Conservation (phyloP, 2,797 vertebrate genomes). For the Merluccius polli region DNA sequence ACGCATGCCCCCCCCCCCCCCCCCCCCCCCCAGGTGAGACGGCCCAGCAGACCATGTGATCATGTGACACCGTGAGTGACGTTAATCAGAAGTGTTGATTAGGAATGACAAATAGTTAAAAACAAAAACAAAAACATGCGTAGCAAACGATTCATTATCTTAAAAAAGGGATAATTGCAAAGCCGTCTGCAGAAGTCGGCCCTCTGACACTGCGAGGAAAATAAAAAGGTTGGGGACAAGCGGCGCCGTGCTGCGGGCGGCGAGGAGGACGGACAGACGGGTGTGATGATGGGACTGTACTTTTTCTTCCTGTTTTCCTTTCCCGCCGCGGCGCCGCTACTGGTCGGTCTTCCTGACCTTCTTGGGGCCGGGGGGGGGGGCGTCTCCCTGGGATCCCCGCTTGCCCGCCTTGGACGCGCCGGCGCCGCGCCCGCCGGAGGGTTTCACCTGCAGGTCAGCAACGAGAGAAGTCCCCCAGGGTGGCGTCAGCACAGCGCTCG, state of each 20-base stretch:
- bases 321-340: slow-evolving; percentile 48
- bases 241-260: not conserved
- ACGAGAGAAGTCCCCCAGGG: not conserved
- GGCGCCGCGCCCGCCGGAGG: slow-evolving; percentile 50
- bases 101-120: not conserved
- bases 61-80: slow-evolving; percentile 1
- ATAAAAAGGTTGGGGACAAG: not conserved
- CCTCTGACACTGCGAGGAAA: not conserved
- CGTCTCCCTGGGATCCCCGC: slow-evolving; percentile 51
- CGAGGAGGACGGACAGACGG: slow-evolving; percentile 36
- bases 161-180: not conserved
- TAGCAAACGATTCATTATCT: not conserved
- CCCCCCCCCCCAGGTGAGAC: slow-evolving; percentile 3
- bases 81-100: slow-evolving; percentile 6
- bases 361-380: slow-evolving; percentile 71
- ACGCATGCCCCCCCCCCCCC: slow-evolving; percentile 23
- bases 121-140: slow-evolving; percentile 1
- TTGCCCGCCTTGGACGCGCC: slow-evolving; percentile 62
- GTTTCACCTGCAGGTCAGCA: slow-evolving; percentile 70
- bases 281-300: slow-evolving; percentile 68
- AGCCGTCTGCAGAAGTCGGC: not conserved
- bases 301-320: slow-evolving; percentile 59
- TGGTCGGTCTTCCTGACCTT: slow-evolving; percentile 69
- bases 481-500: no score
- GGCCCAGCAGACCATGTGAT: slow-evolving; percentile 1